Evolutionary conservation across 2,888 invertebrate genomes (phyloP).

Genomic region (Notocelia uddmanniana): DNA sequence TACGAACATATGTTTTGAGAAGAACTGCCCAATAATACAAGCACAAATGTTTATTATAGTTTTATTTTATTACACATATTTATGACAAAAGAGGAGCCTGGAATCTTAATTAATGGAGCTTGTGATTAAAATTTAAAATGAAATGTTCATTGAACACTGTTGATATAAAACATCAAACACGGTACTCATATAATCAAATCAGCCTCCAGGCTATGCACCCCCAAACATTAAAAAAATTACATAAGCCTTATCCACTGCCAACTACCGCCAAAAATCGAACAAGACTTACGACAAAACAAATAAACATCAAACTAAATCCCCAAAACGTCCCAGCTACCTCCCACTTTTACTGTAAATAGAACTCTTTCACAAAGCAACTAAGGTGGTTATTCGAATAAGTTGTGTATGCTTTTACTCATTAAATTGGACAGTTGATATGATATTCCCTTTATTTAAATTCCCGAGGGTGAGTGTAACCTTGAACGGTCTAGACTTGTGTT

Average conservation of each 20-base stretch:
- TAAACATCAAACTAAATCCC: background rate
- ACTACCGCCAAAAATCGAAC: constrained; percentile 14
- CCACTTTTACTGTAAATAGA: background rate
- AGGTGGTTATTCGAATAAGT: background rate
- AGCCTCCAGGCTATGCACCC: constrained; percentile 2
- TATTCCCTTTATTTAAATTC: constrained; percentile 43
- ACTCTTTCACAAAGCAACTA: background rate
- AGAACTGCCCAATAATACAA: no score
- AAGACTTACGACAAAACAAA: constrained; percentile 26
- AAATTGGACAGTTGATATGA: constrained; percentile 41
- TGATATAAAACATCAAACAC: background rate
- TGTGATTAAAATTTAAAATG: no score
- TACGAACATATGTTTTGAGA: no score
- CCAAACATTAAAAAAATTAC: background rate
- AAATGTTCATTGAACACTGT: no score
- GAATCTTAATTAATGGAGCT: no score
- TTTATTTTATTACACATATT: no score
- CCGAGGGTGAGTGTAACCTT: constrained; percentile 43
- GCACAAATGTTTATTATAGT: no score
- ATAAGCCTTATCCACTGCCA: constrained; percentile 8
- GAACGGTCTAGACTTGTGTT: constrained; percentile 46
- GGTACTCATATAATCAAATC: constrained; percentile 1
- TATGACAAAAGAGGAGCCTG: no score
- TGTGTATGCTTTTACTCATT: background rate
- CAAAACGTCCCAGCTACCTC: constrained; percentile 4